Evolutionary conservation across 2,888 invertebrate species (phyloP).

Genomic region (Mycogona germanica): DNA sequence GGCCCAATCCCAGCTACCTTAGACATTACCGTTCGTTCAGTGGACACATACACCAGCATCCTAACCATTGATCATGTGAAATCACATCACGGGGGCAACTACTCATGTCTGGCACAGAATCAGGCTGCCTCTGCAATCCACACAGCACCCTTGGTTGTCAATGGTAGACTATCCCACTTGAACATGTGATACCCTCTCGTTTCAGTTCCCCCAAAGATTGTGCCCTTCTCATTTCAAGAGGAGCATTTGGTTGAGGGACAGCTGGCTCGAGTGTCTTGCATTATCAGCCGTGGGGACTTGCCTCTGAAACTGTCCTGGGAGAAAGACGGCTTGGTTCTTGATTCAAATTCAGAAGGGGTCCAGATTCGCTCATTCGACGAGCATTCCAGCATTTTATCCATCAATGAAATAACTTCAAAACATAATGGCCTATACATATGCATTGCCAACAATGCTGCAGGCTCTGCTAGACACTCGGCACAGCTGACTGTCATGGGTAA

Average conservation of each 20-base stretch:
- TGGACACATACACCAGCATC: conserved; percentile 16
- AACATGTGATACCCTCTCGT: no score
- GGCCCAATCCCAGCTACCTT: background rate
- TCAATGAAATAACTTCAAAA: conserved; percentile 24
- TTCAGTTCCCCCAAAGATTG: conserved; percentile 22
- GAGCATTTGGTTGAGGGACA: conserved; percentile 21
- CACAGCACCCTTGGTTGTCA: conserved; percentile 17
- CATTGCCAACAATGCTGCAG: conserved; percentile 26
- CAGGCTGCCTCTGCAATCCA: conserved; percentile 22
- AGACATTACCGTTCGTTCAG: background rate
- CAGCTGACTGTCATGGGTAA: conserved; percentile 27
- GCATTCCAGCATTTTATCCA: conserved; percentile 26
- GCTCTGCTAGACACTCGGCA: conserved; percentile 24
- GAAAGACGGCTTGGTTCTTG: conserved; percentile 38
- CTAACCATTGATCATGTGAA: conserved; percentile 16
- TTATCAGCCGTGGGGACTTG: conserved; percentile 21
- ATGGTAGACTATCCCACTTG: conserved; percentile 19
- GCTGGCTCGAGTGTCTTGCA: conserved; percentile 22
- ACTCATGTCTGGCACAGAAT: conserved; percentile 22
- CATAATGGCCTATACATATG: conserved; percentile 29
- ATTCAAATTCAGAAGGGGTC: conserved; percentile 21
- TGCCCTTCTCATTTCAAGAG: conserved; percentile 20
- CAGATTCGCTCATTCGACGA: conserved; percentile 24
- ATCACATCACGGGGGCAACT: conserved; percentile 21
- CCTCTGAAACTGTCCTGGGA: conserved; percentile 36